These are phyloP conservation scores for Leptinotarsa haldemani DNA, from an alignment of 2,888 invertebrate species.

Conservation along the genomic window DNA sequence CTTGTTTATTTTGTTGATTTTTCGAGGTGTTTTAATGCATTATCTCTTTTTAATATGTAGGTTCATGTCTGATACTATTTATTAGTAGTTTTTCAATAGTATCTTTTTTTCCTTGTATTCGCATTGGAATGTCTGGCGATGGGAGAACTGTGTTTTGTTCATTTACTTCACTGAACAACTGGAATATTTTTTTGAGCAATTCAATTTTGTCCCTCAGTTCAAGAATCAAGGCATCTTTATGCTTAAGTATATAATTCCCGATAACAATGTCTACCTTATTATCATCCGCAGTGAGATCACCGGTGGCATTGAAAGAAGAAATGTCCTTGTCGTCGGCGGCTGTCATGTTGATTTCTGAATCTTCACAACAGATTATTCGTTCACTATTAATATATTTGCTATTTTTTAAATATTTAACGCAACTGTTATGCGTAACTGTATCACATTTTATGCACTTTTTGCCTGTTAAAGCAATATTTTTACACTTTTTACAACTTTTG, in stretches of 20 bases:
- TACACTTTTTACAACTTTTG: slow-evolving; percentile 12
- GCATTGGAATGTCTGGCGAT: neutral
- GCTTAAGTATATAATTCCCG: neutral
- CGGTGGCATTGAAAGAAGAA: neutral
- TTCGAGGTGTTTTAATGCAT: neutral
- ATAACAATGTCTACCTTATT: neutral
- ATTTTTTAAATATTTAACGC: slow-evolving; percentile 6
- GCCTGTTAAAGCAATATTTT: slow-evolving; percentile 12
- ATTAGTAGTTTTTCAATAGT: neutral
- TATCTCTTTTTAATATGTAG: neutral
- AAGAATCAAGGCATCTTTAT: neutral
- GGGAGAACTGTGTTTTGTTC: neutral
- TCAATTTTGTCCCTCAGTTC: slow-evolving; percentile 1
- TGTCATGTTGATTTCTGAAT: neutral
- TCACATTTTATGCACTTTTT: slow-evolving; percentile 10
- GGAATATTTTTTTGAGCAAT: neutral
- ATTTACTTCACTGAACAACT: neutral
- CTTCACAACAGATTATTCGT: slow-evolving; percentile 8
- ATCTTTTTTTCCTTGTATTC: neutral
- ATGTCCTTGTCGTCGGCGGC: neutral
- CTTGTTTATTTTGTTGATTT: neutral
- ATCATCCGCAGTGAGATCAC: neutral
- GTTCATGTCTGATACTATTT: neutral
- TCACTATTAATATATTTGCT: neutral
- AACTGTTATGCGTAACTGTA: neutral